Evolutionary conservation across 92 coral and sea anemone genomes (phyloP), one percentile per base, ranked within the genome.

Genomic region (Isaurus tuberculatus): DNA sequence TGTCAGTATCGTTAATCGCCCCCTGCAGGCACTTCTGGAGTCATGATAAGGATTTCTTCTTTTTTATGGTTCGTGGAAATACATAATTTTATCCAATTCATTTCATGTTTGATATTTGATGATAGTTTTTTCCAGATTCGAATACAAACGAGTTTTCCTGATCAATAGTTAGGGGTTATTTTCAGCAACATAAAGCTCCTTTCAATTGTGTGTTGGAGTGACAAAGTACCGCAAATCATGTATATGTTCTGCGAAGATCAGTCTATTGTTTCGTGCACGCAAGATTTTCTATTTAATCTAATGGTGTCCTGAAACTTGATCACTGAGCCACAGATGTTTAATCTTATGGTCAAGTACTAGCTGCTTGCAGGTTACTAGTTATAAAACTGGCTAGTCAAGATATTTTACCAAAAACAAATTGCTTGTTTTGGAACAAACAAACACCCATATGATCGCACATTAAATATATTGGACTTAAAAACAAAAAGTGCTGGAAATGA

Each of bases 381-480:
- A n/a, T n/a, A n/a, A n/a, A n/a, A n/a, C n/a, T n/a, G n/a, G n/a
- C n/a, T n/a, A n/a, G n/a, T n/a, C n/a, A n/a, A n/a, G n/a, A n/a
- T n/a, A n/a, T 11, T 2, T 57, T 23, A 23, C 65, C 19, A 57
- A n/a, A 57, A 20, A 68, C 11, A 69, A 31, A 69, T 29, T 31
- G 51, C 48, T 34, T 23, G 74, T 25, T n/a, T 19, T 8, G 23
- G 46, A 49, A 69, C 26, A 69, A 69, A 69, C 26, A 69, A 69
- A 69, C 20, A 7, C 28, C 74, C 2, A 43, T 23, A 71, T 71
- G 2, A 53, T 74, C 66, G 30, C 31, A 51, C 53, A 30, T 29
- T 74, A 53, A 34, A 22, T 17, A 53, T 74, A 74, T 74, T 20
- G 80, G 80, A 6, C 80, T 8, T 2, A 37, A 9, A 26, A 74